phyloP scores from a whole-genome alignment of 1,140 invertebrate genomes.

The Cepaea nemoralis region DNA sequence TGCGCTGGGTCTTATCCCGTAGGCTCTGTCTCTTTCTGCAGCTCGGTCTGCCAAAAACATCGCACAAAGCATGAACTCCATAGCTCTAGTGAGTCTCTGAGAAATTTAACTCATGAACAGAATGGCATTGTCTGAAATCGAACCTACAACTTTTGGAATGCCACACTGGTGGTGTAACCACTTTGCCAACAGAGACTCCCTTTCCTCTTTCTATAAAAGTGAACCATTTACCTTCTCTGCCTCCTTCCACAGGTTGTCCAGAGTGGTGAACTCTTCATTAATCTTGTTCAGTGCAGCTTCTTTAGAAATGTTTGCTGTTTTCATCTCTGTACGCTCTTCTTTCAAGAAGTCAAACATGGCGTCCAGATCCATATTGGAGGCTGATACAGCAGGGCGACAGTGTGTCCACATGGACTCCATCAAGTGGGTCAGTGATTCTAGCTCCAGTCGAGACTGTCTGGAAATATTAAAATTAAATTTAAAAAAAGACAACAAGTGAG shows the following conservation, averaged over 20 bases:
- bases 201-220: too few relatives aligned
- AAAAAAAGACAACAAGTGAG: too few relatives aligned
- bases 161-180: too few relatives aligned
- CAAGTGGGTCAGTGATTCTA: slow-evolving; percentile 82
- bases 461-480: slow-evolving; percentile 5
- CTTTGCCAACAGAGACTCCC: too few relatives aligned
- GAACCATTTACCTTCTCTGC: slow-evolving; percentile 47
- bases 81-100: too few relatives aligned
- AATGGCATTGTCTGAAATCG: too few relatives aligned
- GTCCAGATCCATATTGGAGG: slow-evolving; percentile 88
- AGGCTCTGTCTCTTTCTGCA: too few relatives aligned
- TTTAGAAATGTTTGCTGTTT: slow-evolving; percentile 40
- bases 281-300: slow-evolving; percentile 57
- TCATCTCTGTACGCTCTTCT: slow-evolving; percentile 72
- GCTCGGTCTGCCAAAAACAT: too few relatives aligned
- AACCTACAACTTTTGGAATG: too few relatives aligned
- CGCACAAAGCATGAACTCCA: too few relatives aligned
- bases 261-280: slow-evolving; percentile 60
- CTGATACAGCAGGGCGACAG: slow-evolving; percentile 71
- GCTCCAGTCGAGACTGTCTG: slow-evolving; percentile 83
- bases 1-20: too few relatives aligned
- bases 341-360: slow-evolving; percentile 93
- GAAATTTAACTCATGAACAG: too few relatives aligned
- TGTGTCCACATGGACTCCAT: slow-evolving; percentile 82
- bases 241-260: slow-evolving; percentile 57